Conservation (phyloP, 2,888 invertebrate genomes). For the Busseola fusca region DNA sequence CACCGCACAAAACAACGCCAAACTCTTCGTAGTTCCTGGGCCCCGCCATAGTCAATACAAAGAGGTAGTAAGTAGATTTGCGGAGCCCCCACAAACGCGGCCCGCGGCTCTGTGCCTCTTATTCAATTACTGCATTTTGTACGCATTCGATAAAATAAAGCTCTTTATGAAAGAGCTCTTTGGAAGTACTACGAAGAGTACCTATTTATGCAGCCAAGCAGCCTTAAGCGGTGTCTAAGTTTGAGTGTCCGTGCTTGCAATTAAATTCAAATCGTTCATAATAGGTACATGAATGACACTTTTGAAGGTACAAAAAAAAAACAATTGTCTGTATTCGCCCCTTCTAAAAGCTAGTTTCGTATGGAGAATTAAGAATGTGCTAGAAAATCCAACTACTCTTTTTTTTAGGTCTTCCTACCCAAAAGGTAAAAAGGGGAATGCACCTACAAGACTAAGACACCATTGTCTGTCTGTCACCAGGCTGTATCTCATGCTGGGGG, state of each 20-base stretch:
- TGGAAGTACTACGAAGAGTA: background rate
- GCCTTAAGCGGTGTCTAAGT: background rate
- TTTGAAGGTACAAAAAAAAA: no score
- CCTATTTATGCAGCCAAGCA: background rate
- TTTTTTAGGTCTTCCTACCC: no score
- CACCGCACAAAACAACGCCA: background rate
- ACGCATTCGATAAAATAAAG: conserved; percentile 57
- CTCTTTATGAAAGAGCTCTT: conserved; percentile 13
- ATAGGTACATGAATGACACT: no score
- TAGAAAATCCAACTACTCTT: no score
- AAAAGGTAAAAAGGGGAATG: no score
- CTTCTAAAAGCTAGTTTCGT: no score
- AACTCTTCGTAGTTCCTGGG: conserved; percentile 63
- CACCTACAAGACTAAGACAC: no score
- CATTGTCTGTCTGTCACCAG: no score
- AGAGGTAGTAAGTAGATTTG: conserved; percentile 86
- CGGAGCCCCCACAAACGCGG: conserved; percentile 70
- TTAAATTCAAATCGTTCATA: background rate
- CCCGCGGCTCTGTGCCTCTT: conserved; percentile 62
- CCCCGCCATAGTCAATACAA: conserved; percentile 80
- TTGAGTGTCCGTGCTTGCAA: background rate
- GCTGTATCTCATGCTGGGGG: no score
- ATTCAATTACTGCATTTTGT: conserved; percentile 79
- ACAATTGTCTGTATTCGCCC: no score
- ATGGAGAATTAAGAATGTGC: no score